A percentile compares a stretch with the other conserved stretches of the same genome.
Conservation (phyloP, 2,888 invertebrate species). For the Corbicula japonica region DNA sequence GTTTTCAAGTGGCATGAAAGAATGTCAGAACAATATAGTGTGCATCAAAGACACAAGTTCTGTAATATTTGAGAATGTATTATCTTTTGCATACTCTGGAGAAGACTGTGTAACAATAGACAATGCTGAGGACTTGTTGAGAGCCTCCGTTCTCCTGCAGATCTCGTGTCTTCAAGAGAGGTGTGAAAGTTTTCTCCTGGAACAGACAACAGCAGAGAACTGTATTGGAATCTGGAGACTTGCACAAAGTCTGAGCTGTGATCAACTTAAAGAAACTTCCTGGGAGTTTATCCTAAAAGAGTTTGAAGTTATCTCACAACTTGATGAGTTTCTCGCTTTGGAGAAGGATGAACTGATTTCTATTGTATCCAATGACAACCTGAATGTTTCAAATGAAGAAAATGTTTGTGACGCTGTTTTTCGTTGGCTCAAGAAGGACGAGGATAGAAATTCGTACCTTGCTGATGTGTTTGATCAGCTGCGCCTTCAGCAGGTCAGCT, state of each 20-base stretch:
- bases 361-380: conserved; percentile 61
- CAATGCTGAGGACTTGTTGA: conserved; percentile 69
- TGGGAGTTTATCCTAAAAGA: conserved; percentile 66
- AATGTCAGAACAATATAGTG: conserved; percentile 66
- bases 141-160: conserved; percentile 68
- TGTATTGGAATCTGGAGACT: conserved; percentile 72
- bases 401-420: conserved; percentile 70
- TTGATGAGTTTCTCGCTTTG: conserved; percentile 66
- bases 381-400: conserved; percentile 69
- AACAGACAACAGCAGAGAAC: conserved; percentile 69
- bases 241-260: conserved; percentile 61
- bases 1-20: conserved; percentile 74
- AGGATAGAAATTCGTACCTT: conserved; percentile 53
- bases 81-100: conserved; percentile 67
- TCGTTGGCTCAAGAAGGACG: conserved; percentile 70
- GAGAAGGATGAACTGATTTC: conserved; percentile 72
- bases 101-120: conserved; percentile 68
- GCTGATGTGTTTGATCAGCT: conserved; percentile 67
- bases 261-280: conserved; percentile 63
- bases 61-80: conserved; percentile 64
- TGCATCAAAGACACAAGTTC: conserved; percentile 66
- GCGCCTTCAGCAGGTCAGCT: conserved; percentile 65
- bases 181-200: conserved; percentile 68
- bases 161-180: conserved; percentile 63
- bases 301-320: conserved; percentile 67